Conservation (phyloP, 2,888 invertebrate genomes). For the Eupelmus urozonus region DNA sequence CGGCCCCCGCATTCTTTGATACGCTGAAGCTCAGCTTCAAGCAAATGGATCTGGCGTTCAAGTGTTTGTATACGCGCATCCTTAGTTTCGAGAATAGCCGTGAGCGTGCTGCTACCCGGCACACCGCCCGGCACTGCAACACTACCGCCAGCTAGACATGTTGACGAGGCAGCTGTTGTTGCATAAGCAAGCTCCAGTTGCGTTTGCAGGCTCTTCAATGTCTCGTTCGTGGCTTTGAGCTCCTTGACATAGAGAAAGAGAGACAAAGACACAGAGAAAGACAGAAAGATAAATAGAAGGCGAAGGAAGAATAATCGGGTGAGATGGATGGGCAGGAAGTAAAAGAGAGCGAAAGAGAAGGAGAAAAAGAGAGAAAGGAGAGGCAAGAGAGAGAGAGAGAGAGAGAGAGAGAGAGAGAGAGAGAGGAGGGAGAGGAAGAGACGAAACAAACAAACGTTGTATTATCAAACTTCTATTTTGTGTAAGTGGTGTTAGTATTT, state of each 20-base stretch:
- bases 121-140: conserved; percentile 77
- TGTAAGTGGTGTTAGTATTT: conserved; percentile 13
- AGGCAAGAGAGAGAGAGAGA: conserved; percentile 9
- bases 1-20: conserved; percentile 78
- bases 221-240: conserved; percentile 82
- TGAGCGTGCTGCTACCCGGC: conserved; percentile 84
- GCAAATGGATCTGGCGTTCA: conserved; percentile 89
- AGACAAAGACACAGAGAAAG: conserved; percentile 34
- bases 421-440: conserved; percentile 40
- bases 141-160: conserved; percentile 72
- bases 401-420: conserved; percentile 23
- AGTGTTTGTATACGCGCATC: conserved; percentile 92
- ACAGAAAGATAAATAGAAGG: conserved; percentile 9
- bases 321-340: not conserved
- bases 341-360: conserved; percentile 27
- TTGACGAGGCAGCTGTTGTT: conserved; percentile 79
- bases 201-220: conserved; percentile 88
- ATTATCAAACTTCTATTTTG: conserved; percentile 37
- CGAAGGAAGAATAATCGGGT: conserved; percentile 18
- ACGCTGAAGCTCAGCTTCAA: conserved; percentile 87
- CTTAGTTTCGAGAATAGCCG: conserved; percentile 90
- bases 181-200: conserved; percentile 87
- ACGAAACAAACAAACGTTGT: conserved; percentile 56
- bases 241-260: conserved; percentile 56
- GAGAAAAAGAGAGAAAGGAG: too few relatives aligned